A percentile compares a stretch with the other conserved stretches of the same genome.
These are phyloP conservation scores for Actinia equina DNA, from an alignment of 64 coral and sea anemone genomes.

Conservation along the genomic window DNA sequence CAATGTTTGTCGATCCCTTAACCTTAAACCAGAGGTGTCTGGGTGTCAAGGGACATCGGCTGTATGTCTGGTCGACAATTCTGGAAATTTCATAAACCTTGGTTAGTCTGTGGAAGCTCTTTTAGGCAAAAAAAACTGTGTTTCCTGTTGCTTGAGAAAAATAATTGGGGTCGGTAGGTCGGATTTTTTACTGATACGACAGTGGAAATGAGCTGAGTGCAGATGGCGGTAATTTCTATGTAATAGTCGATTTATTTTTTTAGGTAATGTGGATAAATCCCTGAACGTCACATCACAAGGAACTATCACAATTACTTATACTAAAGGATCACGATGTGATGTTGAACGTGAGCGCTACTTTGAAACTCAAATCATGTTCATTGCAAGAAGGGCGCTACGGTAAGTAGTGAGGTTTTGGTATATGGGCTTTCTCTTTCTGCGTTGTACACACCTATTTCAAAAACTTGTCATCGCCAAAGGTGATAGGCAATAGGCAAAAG, in stretches of 20 bases:
- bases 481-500: too few relatives aligned
- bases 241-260: too few relatives aligned
- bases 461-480: too few relatives aligned
- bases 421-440: too few relatives aligned
- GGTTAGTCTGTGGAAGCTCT: slow-evolving; percentile 58
- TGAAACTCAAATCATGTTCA: slow-evolving; percentile 35
- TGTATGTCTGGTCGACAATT: slow-evolving; percentile 32
- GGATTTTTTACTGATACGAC: too few relatives aligned
- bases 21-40: slow-evolving; percentile 31
- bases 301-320: slow-evolving; percentile 35
- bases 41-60: slow-evolving; percentile 62
- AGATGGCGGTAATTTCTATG: too few relatives aligned
- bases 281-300: not conserved
- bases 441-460: too few relatives aligned
- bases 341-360: not conserved
- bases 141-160: too few relatives aligned
- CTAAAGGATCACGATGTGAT: slow-evolving; percentile 27
- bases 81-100: slow-evolving; percentile 37
- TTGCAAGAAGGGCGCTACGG: slow-evolving; percentile 46
- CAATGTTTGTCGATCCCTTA: slow-evolving; percentile 75
- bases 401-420: not conserved
- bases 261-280: slow-evolving; percentile 15
- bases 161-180: too few relatives aligned
- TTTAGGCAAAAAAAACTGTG: too few relatives aligned
- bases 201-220: too few relatives aligned